Evolutionary conservation across 2,888 invertebrate species (phyloP).

Genomic region (Cacoxenus indagator): DNA sequence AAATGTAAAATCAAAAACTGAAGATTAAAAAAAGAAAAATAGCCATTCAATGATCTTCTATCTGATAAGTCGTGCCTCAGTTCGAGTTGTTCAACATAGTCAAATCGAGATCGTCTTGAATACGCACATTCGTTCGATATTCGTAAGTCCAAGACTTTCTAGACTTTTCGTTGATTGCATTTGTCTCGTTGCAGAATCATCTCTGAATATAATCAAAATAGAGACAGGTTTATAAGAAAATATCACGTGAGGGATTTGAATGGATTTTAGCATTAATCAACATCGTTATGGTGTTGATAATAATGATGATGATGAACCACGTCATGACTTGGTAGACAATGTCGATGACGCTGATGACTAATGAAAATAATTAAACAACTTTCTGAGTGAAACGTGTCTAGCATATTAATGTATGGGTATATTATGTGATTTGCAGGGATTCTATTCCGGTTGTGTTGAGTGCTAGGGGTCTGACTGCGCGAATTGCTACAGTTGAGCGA

Average conservation of each 20-base stretch:
- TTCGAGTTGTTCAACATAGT: no score
- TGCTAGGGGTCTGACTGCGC: background rate
- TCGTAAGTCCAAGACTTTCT: no score
- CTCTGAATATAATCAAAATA: no score
- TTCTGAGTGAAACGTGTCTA: background rate
- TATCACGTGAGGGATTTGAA: background rate
- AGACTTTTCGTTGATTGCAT: no score
- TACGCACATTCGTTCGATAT: no score
- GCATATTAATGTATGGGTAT: background rate
- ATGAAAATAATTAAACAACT: slow-evolving; percentile 15
- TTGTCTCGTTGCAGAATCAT: no score
- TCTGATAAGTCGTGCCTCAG: no score
- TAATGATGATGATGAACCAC: background rate
- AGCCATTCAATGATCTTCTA: no score
- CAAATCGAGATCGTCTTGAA: no score
- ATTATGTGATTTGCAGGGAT: background rate
- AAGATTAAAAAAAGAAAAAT: no score
- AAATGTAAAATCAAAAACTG: no score
- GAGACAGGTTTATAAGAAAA: background rate
- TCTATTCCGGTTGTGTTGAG: background rate
- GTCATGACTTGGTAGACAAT: background rate
- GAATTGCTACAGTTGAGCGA: no score
- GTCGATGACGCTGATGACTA: background rate
- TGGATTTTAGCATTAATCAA: background rate
- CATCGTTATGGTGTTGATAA: background rate